Evolutionary conservation across 2,113 vertebrate species (phyloP).

Genomic region (Dolichotis patagonum): DNA sequence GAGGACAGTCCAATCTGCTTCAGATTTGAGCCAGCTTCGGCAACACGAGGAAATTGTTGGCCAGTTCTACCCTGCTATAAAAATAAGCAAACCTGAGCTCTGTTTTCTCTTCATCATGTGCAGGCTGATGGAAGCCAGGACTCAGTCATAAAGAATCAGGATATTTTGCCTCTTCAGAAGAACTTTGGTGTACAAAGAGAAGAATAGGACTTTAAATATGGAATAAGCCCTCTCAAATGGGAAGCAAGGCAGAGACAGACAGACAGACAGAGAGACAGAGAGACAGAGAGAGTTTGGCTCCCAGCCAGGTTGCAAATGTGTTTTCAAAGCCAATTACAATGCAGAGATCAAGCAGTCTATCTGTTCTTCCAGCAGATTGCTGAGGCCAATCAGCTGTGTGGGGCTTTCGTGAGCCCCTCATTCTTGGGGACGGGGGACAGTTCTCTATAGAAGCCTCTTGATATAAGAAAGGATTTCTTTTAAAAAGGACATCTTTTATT

Average conservation of each 20-base stretch:
- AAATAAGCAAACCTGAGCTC: not conserved
- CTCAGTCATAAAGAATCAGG: not conserved
- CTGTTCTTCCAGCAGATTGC: not conserved
- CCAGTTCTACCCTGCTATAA: not conserved
- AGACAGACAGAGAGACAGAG: too few relatives aligned
- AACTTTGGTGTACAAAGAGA: not conserved
- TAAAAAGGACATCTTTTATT: constrained; percentile 61
- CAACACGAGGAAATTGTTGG: not conserved
- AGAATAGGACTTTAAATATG: constrained; percentile 3
- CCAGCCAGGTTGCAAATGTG: not conserved
- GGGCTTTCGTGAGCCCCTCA: not conserved
- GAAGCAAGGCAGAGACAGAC: not conserved
- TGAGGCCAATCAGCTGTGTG: not conserved
- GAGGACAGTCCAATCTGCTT: not conserved
- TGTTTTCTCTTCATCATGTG: not conserved
- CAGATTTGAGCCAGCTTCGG: not conserved
- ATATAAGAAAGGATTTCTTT: constrained; percentile 64
- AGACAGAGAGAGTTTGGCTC: not conserved
- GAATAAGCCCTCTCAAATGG: not conserved
- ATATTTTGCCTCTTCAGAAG: constrained; percentile 34
- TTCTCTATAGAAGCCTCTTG: constrained; percentile 33
- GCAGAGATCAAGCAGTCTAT: not conserved
- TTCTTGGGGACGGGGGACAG: not conserved
- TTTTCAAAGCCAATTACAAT: constrained; percentile 29
- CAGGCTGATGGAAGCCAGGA: not conserved